Evolutionary conservation across 2,113 vertebrate genomes (phyloP).

Genomic region (Psammodynastes pulverulentus): DNA sequence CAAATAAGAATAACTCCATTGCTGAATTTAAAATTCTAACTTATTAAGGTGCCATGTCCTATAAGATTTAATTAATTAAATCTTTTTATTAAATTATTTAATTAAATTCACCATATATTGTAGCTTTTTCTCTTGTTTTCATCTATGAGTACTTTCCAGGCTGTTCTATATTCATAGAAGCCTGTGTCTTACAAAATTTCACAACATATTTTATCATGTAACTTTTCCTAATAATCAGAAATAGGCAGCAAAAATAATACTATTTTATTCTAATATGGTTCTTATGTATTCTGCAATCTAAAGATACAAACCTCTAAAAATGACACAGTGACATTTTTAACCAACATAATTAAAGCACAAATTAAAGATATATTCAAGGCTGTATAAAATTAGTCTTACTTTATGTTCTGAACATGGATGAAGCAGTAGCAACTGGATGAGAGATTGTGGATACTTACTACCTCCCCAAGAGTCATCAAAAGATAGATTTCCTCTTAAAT

Average conservation of each 20-base stretch:
- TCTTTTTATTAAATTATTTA: neutral
- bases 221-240: neutral
- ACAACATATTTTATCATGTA: neutral
- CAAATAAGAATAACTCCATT: neutral
- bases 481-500: neutral
- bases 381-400: slow-evolving; percentile 3
- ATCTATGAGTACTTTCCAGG: neutral
- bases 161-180: neutral
- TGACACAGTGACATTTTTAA: neutral
- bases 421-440: neutral
- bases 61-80: neutral
- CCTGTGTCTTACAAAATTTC: neutral
- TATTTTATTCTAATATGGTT: neutral
- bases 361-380: slow-evolving; percentile 1
- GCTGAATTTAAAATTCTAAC: neutral
- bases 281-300: neutral
- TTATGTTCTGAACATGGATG: neutral
- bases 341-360: neutral
- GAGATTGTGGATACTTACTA: neutral
- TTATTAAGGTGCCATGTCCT: slow-evolving; percentile 8
- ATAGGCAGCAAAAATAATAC: neutral
- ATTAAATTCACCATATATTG: neutral
- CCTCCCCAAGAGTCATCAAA: neutral
- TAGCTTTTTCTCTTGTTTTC: neutral
- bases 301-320: neutral